Conservation (phyloP, 2,113 vertebrate genomes). For the Chaetorhynchus papuensis region DNA sequence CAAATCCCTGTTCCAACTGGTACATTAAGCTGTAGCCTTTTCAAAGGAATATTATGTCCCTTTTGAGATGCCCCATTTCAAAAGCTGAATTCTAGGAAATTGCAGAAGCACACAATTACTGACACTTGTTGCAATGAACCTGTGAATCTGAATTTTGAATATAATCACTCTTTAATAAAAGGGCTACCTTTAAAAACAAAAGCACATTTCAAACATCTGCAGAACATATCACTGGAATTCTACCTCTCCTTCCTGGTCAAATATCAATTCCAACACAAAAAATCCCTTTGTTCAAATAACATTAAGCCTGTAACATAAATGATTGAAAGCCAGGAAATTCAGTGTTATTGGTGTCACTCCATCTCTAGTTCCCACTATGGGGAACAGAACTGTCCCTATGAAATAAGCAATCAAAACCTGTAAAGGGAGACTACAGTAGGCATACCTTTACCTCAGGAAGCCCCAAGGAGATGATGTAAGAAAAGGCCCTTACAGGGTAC, state of each 20-base stretch:
- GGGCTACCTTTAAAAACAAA: neutral
- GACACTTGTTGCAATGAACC: neutral
- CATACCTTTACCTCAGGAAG: neutral
- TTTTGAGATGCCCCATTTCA: neutral
- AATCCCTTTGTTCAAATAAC: neutral
- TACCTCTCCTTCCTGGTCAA: neutral
- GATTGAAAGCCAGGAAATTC: neutral
- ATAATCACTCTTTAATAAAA: neutral
- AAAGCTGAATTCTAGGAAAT: neutral
- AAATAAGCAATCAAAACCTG: neutral
- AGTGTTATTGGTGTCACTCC: neutral
- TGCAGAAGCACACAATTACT: neutral
- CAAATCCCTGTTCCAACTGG: neutral
- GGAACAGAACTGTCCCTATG: neutral
- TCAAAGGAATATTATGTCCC: neutral
- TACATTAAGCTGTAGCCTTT: neutral
- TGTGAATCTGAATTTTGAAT: neutral
- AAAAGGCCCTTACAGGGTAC: neutral
- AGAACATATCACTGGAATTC: slow-evolving; percentile 33
- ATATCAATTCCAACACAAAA: slow-evolving; percentile 14
- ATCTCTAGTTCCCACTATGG: neutral
- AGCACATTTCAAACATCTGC: slow-evolving; percentile 22
- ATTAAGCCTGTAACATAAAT: neutral
- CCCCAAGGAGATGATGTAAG: neutral
- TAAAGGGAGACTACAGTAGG: neutral